Base-by-base conservation (phyloP, 2,797 vertebrate genomes). In the Amniataba percoides region DNA sequence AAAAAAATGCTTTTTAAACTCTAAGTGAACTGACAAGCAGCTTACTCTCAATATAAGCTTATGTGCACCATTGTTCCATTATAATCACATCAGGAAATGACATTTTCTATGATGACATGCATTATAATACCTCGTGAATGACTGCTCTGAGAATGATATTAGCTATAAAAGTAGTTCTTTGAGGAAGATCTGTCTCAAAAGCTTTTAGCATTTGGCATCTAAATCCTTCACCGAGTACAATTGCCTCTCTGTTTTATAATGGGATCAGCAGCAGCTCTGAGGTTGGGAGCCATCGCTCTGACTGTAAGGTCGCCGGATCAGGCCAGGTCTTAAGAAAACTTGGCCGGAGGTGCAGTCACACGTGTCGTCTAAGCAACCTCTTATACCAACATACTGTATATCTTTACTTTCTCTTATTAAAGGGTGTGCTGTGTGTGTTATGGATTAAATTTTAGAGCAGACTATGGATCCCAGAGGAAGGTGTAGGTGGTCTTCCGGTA, bases 81-180 rank as follows among this genome's bases (percentile, higher is more conserved):
- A 43, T 23, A 65, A 63, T 46, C 42, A 59, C 68, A 57, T 67
- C 65, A 74, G 62, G 66, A 82, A 73, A 82, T 58, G 2, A 21
- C 42, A 82, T 82, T 83, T 75, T 49, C 73, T 56, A 11, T 58
- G 45, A 80, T 39, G 56, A 64, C 48, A 43, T 68, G 67, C 57
- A 61, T 72, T 66, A 46, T 52, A 81, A 71, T 34, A 59, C 56
- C 73, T 71, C 52, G 34, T 25, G 8, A 72, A 74, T 16, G 39
- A 31, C 58, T 23, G 62, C 72, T 80, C 78, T 68, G 77, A 86
- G 23, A 81, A 77, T 51, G 36, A 81, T 65, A 87, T 81, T 77
- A 69, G 62, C 75, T 56, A 73, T 81, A 77, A 77, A 31, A 81
- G 58, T 6, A 3, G n/a, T 6, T 5, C 72, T 88, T 82, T 82